A percentile compares a stretch with the other conserved stretches of the same genome.
phyloP scores from a whole-genome alignment of 2,888 invertebrate species.

The Melanargia galathea region DNA sequence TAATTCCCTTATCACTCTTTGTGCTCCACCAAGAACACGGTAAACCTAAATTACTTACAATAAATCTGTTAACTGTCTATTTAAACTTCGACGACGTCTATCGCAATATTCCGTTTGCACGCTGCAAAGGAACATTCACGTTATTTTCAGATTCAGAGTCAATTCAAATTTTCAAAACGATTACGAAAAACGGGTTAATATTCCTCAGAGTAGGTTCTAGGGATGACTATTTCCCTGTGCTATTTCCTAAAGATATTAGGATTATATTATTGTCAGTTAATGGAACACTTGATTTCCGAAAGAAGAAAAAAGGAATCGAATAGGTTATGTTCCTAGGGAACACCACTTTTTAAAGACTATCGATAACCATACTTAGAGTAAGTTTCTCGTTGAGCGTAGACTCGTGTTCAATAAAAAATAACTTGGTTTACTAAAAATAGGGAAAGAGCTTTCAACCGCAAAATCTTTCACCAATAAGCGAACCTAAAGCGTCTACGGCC shows the following conservation, averaged over 20 bases:
- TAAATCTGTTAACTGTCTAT: slow-evolving; percentile 18
- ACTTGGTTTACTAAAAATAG: slow-evolving; percentile 1
- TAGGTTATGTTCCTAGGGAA: too few relatives aligned
- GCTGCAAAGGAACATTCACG: background rate
- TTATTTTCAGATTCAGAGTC: background rate
- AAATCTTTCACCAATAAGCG: slow-evolving; percentile 35
- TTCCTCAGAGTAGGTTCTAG: too few relatives aligned
- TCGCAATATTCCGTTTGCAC: background rate
- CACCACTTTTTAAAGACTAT: too few relatives aligned
- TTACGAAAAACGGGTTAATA: too few relatives aligned
- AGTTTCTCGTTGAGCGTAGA: background rate
- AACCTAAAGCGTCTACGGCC: slow-evolving; percentile 74
- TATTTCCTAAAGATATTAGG: too few relatives aligned
- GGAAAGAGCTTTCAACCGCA: background rate
- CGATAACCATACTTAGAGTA: background rate
- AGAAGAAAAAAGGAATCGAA: background rate
- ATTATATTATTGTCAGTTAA: too few relatives aligned
- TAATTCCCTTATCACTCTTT: slow-evolving; percentile 77
- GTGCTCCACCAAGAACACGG: slow-evolving; percentile 43
- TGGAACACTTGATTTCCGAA: too few relatives aligned
- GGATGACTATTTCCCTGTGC: too few relatives aligned
- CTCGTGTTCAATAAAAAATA: background rate
- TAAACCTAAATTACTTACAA: slow-evolving; percentile 35
- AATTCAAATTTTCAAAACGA: too few relatives aligned
- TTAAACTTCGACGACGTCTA: background rate